Conservation (phyloP, 2,797 vertebrate species). For the Acanthurus leucopareius region DNA sequence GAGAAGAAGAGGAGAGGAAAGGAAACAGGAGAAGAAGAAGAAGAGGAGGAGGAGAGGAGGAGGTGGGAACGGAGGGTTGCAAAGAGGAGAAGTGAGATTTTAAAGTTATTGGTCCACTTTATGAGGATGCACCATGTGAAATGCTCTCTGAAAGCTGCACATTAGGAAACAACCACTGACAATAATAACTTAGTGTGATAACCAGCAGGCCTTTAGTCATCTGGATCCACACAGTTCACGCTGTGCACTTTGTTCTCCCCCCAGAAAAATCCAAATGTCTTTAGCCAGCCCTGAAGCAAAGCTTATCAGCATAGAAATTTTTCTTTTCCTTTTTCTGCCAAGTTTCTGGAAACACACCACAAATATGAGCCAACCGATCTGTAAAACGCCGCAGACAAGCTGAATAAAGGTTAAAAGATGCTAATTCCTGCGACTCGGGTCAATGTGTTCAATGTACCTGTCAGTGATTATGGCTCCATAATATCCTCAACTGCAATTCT, state of each 20-base stretch:
- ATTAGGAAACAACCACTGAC: neutral
- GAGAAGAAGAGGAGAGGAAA: constrained; percentile 11
- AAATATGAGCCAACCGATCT: neutral
- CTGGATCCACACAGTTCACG: neutral
- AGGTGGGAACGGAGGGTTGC: neutral
- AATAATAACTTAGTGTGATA: neutral
- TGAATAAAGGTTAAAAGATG: neutral
- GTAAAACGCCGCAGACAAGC: neutral
- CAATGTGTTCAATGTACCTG: neutral
- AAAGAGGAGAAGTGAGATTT: neutral
- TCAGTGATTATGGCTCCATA: neutral
- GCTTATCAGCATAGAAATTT: neutral
- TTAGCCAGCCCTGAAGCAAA: neutral
- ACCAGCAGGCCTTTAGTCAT: neutral
- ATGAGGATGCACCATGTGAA: neutral
- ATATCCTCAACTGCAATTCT: neutral
- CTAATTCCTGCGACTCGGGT: neutral
- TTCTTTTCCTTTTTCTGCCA: neutral
- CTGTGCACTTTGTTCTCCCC: neutral
- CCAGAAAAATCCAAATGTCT: constrained; percentile 1
- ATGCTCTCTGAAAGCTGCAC: neutral
- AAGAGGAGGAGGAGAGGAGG: neutral
- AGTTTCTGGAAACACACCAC: too few species aligned
- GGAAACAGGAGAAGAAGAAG: constrained; percentile 7
- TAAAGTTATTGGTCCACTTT: neutral